Evolutionary conservation across 2,797 vertebrate species (phyloP), one percentile per base, ranked within the genome.

Genomic region (Hylomyscus alleni): DNA sequence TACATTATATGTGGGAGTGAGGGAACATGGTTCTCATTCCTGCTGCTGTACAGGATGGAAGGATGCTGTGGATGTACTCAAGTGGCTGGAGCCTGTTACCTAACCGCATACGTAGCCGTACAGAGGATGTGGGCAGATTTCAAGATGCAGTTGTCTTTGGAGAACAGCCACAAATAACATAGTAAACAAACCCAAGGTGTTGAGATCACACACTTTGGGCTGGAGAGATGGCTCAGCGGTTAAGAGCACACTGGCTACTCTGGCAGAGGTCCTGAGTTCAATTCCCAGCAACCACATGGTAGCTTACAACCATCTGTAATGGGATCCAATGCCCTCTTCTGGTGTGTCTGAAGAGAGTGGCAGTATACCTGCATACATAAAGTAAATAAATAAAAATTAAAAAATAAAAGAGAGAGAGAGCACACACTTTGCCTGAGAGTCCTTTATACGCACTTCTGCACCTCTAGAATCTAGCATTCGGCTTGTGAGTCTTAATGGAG

Each of bases 151-250:
- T 50, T 24, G 20, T 84, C 78, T 92, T 96, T 62, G 44, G 90
- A 93, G 84, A 89, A 69, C 82, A 96, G 93, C 91, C 72, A 75
- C 50, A 52, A 85, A 95, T 91, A 90, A 94, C 75, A 85, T 24
- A 90, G 65, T 91, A 52, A 97, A 82, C 47, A 95, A 84, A 93
- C 78, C 75, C 34, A 72, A 69, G 52, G 91, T 44, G 50, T 34
- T 76, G 88, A 96, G 88, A 73, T 93, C 85, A 89, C 26, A 11
- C 15, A 26, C 29, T 91, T 75, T 72, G n/a, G 44, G 44, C 44
- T 44, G 44, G 44, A 44, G 44, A 44, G 44, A 44, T 44, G 44
- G 44, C 44, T 44, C 44, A 44, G 44, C 44, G 44, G 44, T 44
- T 44, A 44, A 44, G 44, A 44, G 44, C 44, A 44, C 44, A 44